phyloP scores from a whole-genome alignment of 2,888 invertebrate species.

The Ophion ventricosus region DNA sequence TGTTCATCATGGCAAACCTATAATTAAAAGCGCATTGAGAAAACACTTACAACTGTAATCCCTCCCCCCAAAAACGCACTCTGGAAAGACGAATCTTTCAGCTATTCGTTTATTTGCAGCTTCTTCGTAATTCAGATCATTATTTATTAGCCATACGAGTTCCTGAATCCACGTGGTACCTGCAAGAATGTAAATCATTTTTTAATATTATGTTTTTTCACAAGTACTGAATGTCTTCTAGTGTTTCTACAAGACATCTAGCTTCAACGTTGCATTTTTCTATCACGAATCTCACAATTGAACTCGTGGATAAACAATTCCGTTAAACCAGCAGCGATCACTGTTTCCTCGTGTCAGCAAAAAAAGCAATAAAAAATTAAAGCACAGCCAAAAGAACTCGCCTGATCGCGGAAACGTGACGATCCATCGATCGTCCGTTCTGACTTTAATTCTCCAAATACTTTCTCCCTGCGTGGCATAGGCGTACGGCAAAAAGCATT shows the following conservation, averaged over 20 bases:
- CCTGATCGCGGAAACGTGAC: conserved; percentile 40
- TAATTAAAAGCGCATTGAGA: conserved; percentile 3
- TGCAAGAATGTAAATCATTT: neutral
- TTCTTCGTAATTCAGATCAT: conserved; percentile 87
- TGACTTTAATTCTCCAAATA: conserved; percentile 1
- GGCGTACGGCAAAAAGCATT: neutral
- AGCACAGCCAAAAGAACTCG: neutral
- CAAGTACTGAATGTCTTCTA: no score
- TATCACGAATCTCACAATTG: no score
- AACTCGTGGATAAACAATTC: no score
- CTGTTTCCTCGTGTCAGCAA: no score
- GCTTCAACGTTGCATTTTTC: no score
- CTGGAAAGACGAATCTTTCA: conserved; percentile 18
- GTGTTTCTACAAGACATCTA: no score
- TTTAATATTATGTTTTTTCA: no score
- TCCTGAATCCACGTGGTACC: conserved; percentile 87
- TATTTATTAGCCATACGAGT: conserved; percentile 89
- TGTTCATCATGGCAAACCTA: neutral
- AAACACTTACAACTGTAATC: neutral
- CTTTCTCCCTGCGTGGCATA: conserved; percentile 12
- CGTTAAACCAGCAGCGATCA: no score
- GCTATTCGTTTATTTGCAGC: conserved; percentile 80
- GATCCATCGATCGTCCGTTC: conserved; percentile 40
- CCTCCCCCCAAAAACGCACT: neutral
- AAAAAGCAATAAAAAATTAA: neutral